phyloP scores from a whole-genome alignment of 2,113 vertebrate species.

The Crypturellus undulatus region DNA sequence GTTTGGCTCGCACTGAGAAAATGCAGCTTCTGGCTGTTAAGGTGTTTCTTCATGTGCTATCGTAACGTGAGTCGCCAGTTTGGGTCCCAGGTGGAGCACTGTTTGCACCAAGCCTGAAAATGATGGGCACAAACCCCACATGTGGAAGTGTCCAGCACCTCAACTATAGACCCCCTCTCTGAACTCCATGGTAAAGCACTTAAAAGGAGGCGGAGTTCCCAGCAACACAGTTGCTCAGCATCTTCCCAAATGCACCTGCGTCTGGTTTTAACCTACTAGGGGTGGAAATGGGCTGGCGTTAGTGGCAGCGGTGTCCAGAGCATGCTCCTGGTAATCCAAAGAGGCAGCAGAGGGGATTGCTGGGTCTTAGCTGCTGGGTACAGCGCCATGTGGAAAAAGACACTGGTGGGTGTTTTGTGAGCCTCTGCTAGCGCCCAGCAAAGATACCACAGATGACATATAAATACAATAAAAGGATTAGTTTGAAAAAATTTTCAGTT shows the following conservation, averaged over 20 bases:
- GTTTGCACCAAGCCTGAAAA: background rate
- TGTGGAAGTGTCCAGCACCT: background rate
- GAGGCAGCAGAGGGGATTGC: background rate
- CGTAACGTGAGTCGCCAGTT: rapidly evolving
- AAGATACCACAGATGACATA: background rate
- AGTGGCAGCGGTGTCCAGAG: background rate
- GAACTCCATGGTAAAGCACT: background rate
- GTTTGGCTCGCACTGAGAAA: background rate
- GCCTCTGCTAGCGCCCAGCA: background rate
- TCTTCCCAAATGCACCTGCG: background rate
- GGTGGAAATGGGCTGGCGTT: background rate
- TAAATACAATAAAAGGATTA: background rate
- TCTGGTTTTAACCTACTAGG: background rate
- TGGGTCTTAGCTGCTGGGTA: too few species aligned
- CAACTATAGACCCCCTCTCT: background rate
- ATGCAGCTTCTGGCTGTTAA: background rate
- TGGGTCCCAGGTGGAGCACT: background rate
- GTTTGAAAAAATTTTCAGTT: background rate
- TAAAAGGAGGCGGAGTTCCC: background rate
- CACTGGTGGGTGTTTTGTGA: background rate
- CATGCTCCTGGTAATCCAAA: background rate
- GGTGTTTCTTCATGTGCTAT: too few species aligned
- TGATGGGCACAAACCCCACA: background rate
- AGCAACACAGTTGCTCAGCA: background rate
- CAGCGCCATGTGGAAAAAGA: background rate